Percentiles rank a stretch among this genome's conserved stretches.
phyloP scores from a whole-genome alignment of 2,797 vertebrate species.

The Melanotaenia parkinsoni region DNA sequence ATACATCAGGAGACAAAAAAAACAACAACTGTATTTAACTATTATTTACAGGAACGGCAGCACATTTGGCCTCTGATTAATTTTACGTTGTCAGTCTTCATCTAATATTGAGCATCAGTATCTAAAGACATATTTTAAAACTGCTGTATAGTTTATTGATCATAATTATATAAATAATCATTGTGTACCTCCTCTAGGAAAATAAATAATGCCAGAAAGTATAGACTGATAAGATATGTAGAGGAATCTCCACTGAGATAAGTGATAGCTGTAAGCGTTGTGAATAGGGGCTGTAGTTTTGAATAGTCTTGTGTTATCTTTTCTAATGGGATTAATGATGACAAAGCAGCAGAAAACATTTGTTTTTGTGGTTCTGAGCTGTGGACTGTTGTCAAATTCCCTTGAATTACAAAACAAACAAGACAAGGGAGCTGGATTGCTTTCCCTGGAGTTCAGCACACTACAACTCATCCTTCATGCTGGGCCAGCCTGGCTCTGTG shows the following conservation, averaged over 20 bases:
- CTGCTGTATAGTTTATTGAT: background rate
- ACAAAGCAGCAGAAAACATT: conserved; percentile 47
- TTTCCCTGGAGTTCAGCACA: conserved; percentile 78
- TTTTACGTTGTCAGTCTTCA: no score
- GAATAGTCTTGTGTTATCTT: conserved; percentile 1
- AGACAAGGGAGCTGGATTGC: conserved; percentile 63
- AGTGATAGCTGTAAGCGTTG: conserved; percentile 14
- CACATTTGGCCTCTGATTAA: no score
- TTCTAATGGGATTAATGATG: conserved; percentile 39
- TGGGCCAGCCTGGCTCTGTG: conserved; percentile 59
- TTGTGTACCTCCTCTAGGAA: background rate
- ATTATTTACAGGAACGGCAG: no score
- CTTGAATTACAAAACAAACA: conserved; percentile 83
- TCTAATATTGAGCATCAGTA: background rate
- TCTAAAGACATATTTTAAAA: background rate
- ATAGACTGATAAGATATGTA: conserved; percentile 1
- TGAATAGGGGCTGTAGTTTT: conserved; percentile 6
- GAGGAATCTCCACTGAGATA: background rate
- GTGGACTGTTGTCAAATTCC: conserved; percentile 72
- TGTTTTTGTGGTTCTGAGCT: conserved; percentile 58
- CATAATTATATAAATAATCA: background rate
- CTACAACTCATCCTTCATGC: conserved; percentile 80
- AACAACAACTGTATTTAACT: no score
- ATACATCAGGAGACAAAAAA: no score
- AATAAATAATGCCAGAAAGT: background rate